Conservation (phyloP, 2,888 invertebrate genomes). For the Slavum lentiscoides region DNA sequence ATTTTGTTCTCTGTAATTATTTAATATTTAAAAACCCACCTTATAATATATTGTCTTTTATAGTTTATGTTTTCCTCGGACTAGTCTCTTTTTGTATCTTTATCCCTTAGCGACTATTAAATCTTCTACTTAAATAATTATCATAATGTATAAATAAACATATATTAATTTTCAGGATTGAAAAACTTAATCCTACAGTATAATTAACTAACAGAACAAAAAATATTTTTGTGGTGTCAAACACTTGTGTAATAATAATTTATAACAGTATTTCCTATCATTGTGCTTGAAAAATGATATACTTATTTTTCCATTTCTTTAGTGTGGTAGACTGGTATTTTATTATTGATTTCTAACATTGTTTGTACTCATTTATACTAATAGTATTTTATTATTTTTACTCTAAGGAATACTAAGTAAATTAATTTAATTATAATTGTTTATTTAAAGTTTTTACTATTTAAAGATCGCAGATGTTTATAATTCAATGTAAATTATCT, state of each 20-base stretch:
- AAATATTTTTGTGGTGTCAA: constrained; percentile 20
- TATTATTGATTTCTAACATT: constrained; percentile 46
- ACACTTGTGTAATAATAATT: constrained; percentile 15
- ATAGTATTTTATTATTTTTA: constrained; percentile 31
- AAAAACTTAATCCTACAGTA: constrained; percentile 15
- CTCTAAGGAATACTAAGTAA: constrained; percentile 27
- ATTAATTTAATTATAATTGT: constrained; percentile 29
- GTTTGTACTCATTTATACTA: constrained; percentile 31
- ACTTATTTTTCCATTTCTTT: constrained; percentile 16
- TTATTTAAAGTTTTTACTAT: constrained; percentile 28
- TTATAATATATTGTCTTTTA: constrained; percentile 39
- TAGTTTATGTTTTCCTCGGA: constrained; percentile 46
- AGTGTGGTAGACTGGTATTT: constrained; percentile 39
- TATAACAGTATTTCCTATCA: constrained; percentile 37
- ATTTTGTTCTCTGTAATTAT: constrained; percentile 36
- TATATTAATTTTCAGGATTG: constrained; percentile 15
- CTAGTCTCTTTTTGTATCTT: constrained; percentile 46
- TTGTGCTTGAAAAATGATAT: constrained; percentile 23
- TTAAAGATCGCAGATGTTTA: constrained; percentile 17
- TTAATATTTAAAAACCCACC: constrained; percentile 23
- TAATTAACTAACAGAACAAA: constrained; percentile 43
- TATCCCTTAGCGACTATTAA: constrained; percentile 23
- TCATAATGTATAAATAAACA: constrained; percentile 18
- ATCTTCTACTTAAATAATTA: constrained; percentile 45
- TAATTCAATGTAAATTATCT: constrained; percentile 27